Evolutionary conservation across 2,113 vertebrate species (phyloP), one percentile per base, ranked within the genome.

Genomic region (Trinectes maculatus): DNA sequence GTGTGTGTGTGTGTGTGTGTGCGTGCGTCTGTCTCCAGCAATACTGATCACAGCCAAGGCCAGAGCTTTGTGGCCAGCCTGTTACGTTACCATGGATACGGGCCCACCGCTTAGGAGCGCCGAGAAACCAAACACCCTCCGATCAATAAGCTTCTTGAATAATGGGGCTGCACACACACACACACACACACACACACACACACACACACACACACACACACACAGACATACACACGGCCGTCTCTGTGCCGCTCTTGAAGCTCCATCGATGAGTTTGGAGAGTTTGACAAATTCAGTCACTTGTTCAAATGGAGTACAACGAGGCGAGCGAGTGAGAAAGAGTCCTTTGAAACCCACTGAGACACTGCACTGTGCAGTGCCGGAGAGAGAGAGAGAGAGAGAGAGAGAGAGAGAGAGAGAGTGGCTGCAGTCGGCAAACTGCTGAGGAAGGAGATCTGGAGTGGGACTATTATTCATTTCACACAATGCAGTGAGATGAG

Each of bases 21-120:
- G 29, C 52, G n/a, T 19, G 3, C 8, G 40, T 43, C 40, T 43
- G 77, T 76, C 58, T 82, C 67, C 62, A 57, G 69, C 54, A 74
- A 75, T 84, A 85, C 78, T 81, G 87, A 92, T 91, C 87, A 85
- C 79, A 86, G 84, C 82, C 70, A 85, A 83, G 89, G 82, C 89
- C 76, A 28, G 29, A 48, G 78, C 85, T 87, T 87, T 78, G 44
- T 10, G 47, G 69, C 78, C 80, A 70, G 81, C 57, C 87, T 87
- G 67, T 77, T 71, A 59, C 13, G 84, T 93, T 77, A 18, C 92
- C 90, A 92, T 91, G 87, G 89, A 77, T 92, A 93, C 78, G 48
- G 53, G 69, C 67, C 64, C 57, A 79, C 65, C 57, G 46, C 71
- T 80, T 73, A 67, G 77, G 71, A 85, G 76, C 43, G 28, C 77